phyloP scores from a whole-genome alignment of 2,888 invertebrate species.

The Orthonevra nobilis region DNA sequence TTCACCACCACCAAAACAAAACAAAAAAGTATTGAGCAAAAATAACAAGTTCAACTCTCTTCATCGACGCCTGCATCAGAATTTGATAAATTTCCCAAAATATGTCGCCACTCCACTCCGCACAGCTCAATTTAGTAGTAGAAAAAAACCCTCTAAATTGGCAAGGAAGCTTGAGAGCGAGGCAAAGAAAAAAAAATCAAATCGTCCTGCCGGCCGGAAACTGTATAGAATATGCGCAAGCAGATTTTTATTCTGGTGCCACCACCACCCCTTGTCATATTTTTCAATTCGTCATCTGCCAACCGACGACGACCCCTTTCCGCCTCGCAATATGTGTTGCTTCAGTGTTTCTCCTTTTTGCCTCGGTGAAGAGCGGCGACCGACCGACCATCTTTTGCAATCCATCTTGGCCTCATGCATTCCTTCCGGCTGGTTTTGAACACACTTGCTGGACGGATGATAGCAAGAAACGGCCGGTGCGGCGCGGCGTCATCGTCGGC shows the following conservation, averaged over 20 bases:
- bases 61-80: slow-evolving; percentile 61
- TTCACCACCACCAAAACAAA: too few species aligned
- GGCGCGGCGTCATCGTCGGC: slow-evolving; percentile 33
- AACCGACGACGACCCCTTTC: slow-evolving; percentile 40
- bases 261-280: slow-evolving; percentile 43
- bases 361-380: too few species aligned
- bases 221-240: slow-evolving; percentile 61
- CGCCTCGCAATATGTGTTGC: slow-evolving; percentile 29
- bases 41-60: too few species aligned
- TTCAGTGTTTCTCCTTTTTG: slow-evolving; percentile 45
- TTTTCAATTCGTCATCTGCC: slow-evolving; percentile 69
- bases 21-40: too few species aligned
- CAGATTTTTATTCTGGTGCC: neutral
- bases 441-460: slow-evolving; percentile 54
- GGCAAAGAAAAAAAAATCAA: neutral
- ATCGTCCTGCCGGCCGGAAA: slow-evolving; percentile 60
- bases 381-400: slow-evolving; percentile 65
- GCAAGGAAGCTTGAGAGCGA: slow-evolving; percentile 3
- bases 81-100: slow-evolving; percentile 63
- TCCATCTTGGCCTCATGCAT: slow-evolving; percentile 69
- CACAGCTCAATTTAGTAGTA: slow-evolving; percentile 57
- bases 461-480: slow-evolving; percentile 49
- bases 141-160: slow-evolving; percentile 65
- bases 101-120: slow-evolving; percentile 53
- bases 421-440: slow-evolving; percentile 63